Base-by-base conservation (phyloP, 1,140 invertebrate species). In the Cylas formicarius region DNA sequence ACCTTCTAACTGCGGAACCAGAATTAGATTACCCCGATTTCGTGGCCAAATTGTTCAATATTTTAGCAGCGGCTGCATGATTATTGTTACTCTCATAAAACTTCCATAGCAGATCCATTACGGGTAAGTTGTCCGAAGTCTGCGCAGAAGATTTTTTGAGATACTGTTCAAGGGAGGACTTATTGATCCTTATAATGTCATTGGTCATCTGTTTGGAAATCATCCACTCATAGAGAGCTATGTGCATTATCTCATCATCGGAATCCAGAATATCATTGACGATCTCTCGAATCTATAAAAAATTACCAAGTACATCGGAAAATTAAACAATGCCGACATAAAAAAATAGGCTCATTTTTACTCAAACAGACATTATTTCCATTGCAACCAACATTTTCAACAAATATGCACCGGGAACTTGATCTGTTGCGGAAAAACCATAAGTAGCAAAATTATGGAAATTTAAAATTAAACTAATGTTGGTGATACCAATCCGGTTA, bases 191-290 rank as follows among this genome's bases (percentile, higher is more conserved):
- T 41, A 94, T 70, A 39, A 96, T 66, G 62, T 89, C 86, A 45
- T 82, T 80, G 34, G 78, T 73, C 56, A 86, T 70, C 52, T 82
- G 76, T 56, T 83, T 81, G 11, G 80, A 77, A 22, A 95, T 77
- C 62, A 99, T 76, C 94, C 95, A 99, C 52, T 91, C 84, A 62
- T 97, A 98, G 0, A 98, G 70, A 0, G 85, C 78, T 0, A 90
- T 81, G 63, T 98, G 93, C 32, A 94, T 75, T 7, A 92, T 70
- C 63, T 96, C 89, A 70, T 97, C 95, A 8, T 82, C 67, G 2
- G 70, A 67, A 32, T 72, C 66, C 2, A 80, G 57, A 2, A 61
- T 57, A 28, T 62, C 54, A 14, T 53, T 39, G 6, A 64, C 59
- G 7, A 65, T 44, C 46, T 55, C 39, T 7, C 52, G 48, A 17